phyloP scores from a whole-genome alignment of 2,888 invertebrate species.

The Leucoma salicis region DNA sequence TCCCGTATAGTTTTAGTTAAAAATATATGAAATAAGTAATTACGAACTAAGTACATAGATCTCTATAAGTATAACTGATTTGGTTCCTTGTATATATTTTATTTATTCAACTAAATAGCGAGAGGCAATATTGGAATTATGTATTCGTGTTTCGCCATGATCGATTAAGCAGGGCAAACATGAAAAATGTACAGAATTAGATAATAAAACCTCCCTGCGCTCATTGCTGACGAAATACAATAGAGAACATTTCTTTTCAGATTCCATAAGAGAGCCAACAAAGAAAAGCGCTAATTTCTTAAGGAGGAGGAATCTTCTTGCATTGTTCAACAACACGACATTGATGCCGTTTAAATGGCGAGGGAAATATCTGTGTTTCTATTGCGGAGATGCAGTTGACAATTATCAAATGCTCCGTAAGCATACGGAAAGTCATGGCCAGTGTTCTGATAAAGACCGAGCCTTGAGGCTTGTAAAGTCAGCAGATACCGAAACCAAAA shows the following conservation, averaged over 20 bases:
- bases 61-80: too few species aligned
- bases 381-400: slow-evolving; percentile 54
- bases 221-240: slow-evolving; percentile 52
- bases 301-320: slow-evolving; percentile 52
- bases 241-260: slow-evolving; percentile 67
- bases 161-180: too few species aligned
- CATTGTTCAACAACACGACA: slow-evolving; percentile 67
- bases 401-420: slow-evolving; percentile 43
- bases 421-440: slow-evolving; percentile 57
- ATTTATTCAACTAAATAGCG: too few species aligned
- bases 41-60: too few species aligned
- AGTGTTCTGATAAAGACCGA: slow-evolving; percentile 46
- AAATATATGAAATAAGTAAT: background rate
- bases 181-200: background rate
- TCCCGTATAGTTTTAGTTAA: slow-evolving; percentile 16
- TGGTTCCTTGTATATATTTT: too few species aligned
- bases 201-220: slow-evolving; percentile 8
- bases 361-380: slow-evolving; percentile 65
- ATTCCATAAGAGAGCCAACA: slow-evolving; percentile 50
- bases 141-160: too few species aligned
- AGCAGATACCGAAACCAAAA: slow-evolving; percentile 58
- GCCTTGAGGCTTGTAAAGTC: slow-evolving; percentile 55
- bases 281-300: slow-evolving; percentile 37
- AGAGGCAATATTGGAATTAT: too few species aligned
- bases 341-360: slow-evolving; percentile 70